A percentile compares a stretch with the other conserved stretches of the same genome.
phyloP scores from a whole-genome alignment of 1,140 invertebrate genomes.

The Ips typographus region DNA sequence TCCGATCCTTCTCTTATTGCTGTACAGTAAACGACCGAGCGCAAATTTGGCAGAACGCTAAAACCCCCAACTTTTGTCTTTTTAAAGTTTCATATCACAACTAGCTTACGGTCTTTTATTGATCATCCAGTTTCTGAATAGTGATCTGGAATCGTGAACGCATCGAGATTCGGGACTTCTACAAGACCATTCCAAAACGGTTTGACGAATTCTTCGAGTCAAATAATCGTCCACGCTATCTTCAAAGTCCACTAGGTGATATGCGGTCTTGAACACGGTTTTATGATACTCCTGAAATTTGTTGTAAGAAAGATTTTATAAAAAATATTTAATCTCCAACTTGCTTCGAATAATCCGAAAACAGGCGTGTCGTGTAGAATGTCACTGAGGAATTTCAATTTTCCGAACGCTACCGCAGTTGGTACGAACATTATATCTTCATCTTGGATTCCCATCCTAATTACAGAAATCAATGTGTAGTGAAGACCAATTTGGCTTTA shows the following conservation, averaged over 20 bases:
- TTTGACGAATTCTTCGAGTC: slow-evolving; percentile 53
- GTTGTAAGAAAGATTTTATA: background rate
- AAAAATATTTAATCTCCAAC: background rate
- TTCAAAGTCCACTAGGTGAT: slow-evolving; percentile 39
- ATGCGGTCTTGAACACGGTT: slow-evolving; percentile 41
- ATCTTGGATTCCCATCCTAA: slow-evolving; percentile 41
- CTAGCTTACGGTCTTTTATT: slow-evolving; percentile 38
- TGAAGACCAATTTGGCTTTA: background rate
- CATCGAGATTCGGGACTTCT: slow-evolving; percentile 55
- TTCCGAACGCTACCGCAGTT: slow-evolving; percentile 51
- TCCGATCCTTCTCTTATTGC: slow-evolving; percentile 71
- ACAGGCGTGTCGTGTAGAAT: slow-evolving; percentile 44
- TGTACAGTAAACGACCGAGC: slow-evolving; percentile 74
- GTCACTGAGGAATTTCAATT: slow-evolving; percentile 55
- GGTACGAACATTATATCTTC: slow-evolving; percentile 45
- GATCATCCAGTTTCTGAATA: slow-evolving; percentile 56
- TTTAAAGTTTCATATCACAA: background rate
- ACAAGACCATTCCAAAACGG: slow-evolving; percentile 57
- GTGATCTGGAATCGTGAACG: slow-evolving; percentile 48
- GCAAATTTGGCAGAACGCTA: slow-evolving; percentile 76
- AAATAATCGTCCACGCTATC: slow-evolving; percentile 51
- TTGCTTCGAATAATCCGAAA: slow-evolving; percentile 46
- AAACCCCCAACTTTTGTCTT: background rate
- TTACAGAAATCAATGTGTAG: background rate
- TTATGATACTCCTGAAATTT: slow-evolving; percentile 36